A percentile compares a stretch with the other conserved stretches of the same genome.
Conservation (phyloP, 2,113 vertebrate genomes). For the Tringa solitaria region DNA sequence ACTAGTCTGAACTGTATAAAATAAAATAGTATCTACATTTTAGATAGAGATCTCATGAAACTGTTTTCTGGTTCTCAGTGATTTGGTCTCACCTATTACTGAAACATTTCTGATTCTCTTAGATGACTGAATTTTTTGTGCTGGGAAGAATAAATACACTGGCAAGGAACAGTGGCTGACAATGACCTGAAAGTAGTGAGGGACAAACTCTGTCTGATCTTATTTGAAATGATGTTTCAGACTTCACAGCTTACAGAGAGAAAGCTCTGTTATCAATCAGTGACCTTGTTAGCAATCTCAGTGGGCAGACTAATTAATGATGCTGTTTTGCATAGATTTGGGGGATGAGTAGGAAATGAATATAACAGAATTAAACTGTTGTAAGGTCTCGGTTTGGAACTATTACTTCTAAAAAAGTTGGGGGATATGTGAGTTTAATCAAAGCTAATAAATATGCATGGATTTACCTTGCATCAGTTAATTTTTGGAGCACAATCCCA, state of each 20-base stretch:
- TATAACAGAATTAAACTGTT: neutral
- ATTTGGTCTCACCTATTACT: neutral
- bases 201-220: neutral
- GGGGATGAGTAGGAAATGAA: neutral
- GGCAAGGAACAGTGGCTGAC: neutral
- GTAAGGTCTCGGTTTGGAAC: neutral
- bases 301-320: neutral
- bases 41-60: neutral
- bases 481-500: neutral
- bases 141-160: neutral
- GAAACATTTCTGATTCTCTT: neutral
- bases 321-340: neutral
- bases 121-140: neutral
- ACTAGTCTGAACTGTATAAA: neutral
- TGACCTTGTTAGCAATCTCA: neutral
- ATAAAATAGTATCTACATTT: neutral
- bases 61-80: neutral
- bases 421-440: neutral
- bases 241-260: neutral
- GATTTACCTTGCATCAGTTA: neutral
- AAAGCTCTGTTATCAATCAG: neutral
- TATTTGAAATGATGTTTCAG: neutral
- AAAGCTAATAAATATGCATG: neutral
- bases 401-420: neutral
- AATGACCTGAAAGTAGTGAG: neutral